Evolutionary conservation across 2,113 vertebrate species (phyloP), one percentile per base, ranked within the genome.

Genomic region (Hemicordylus capensis): DNA sequence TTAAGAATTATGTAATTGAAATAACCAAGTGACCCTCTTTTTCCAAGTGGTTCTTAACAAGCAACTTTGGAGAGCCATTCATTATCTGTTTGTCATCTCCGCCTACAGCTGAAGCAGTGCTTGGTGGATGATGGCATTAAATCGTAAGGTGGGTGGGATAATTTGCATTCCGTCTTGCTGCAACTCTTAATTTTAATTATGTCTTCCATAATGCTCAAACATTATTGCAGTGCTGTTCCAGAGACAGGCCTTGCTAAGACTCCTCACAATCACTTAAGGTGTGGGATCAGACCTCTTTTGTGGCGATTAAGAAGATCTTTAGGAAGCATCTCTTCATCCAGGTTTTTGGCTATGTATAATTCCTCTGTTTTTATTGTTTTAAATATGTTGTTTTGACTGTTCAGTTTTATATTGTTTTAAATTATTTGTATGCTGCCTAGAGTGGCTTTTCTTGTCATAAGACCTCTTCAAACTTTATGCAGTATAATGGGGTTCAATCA

Each of bases 21-120:
- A 95, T 94, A 94, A 87, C 87, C 93, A 85, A 85, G 81, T 94
- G 94, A 90, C 94, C 93, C 90, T 90, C 90, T 93, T 93, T 87
- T 93, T 90, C 91, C 87, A 58, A 88, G 20, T 72, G 44, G 64
- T 70, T 82, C 87, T 85, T 93, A 90, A 86, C 89, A 93, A 89
- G 90, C 88, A 93, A 89, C 77, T 93, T 88, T 93, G 94, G 91
- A 94, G 94, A 93, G 94, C 90, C 66, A 81, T 85, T 93, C 94
- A 95, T 94, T 94, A 86, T 93, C 91, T 94, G 91, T 95, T 95
- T 94, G 91, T 93, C 94, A 95, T 94, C 87, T 85, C 91, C 84
- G 91, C 94, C 92, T 89, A 93, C 93, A 92, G 83, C 91, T 93
- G 93, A 92, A 91, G 91, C 87, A 91, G 88, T 90, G 91, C 92